Conservation (phyloP, 2,797 vertebrate species). For the Pogonophryne albipinna region DNA sequence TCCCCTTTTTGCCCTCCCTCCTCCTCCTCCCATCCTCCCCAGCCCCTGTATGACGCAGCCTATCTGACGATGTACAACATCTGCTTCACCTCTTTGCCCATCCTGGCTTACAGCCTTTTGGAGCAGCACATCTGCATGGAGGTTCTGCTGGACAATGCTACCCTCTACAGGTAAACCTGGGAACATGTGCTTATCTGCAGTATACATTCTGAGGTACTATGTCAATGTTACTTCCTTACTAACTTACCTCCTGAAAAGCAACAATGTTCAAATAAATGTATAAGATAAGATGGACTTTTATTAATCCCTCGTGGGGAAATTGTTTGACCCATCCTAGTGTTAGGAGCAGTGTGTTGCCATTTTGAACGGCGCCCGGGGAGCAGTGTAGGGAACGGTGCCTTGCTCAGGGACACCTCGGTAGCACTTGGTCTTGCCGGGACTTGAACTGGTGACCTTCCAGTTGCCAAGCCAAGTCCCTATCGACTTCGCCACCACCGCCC, state of each 20-base stretch:
- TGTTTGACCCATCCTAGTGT: too few species aligned
- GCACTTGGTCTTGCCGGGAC: too few species aligned
- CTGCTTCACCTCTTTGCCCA: conserved; percentile 99
- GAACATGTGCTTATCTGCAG: neutral
- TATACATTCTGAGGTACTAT: too few species aligned
- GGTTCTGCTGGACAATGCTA: conserved; percentile 89
- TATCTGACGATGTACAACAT: conserved; percentile 99
- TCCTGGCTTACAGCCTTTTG: conserved; percentile 96
- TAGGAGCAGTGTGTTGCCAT: too few species aligned
- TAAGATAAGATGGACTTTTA: too few species aligned
- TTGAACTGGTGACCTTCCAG: too few species aligned
- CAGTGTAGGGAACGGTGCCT: too few species aligned
- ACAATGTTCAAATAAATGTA: neutral
- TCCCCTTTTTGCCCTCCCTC: conserved; percentile 6
- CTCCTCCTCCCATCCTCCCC: conserved; percentile 65
- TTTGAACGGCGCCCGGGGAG: too few species aligned
- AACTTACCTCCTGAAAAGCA: neutral
- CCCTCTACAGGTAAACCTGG: conserved; percentile 91
- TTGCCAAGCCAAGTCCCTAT: too few species aligned
- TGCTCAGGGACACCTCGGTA: too few species aligned
- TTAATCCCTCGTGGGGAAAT: too few species aligned
- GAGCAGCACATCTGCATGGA: conserved; percentile 96
- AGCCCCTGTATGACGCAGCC: conserved; percentile 97
- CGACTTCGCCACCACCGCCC: too few species aligned
- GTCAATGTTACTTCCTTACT: neutral